These are phyloP conservation scores for Hybos culiciformis DNA, from an alignment of 2,888 invertebrate genomes.

Conservation along the genomic window DNA sequence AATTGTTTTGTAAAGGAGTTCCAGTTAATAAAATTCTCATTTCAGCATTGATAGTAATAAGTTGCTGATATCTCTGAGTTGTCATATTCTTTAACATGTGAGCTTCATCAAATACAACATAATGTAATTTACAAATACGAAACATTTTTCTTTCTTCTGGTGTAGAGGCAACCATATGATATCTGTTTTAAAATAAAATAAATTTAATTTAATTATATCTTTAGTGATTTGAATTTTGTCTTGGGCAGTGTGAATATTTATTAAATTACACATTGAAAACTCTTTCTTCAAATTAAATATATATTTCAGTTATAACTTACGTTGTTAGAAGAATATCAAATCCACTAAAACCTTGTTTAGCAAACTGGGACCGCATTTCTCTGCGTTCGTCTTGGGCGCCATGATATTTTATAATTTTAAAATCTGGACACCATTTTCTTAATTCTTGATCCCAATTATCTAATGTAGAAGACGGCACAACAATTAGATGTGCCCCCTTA, in stretches of 20 bases:
- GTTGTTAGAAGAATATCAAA: slow-evolving; percentile 81
- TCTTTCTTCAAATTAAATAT: too few relatives aligned
- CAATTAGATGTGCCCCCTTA: slow-evolving; percentile 73
- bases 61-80: slow-evolving; percentile 75
- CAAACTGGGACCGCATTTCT: slow-evolving; percentile 59
- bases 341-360: slow-evolving; percentile 54
- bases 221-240: not conserved
- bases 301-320: slow-evolving; percentile 43
- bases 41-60: slow-evolving; percentile 77
- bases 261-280: too few relatives aligned
- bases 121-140: slow-evolving; percentile 76
- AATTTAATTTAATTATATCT: not conserved
- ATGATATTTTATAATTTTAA: slow-evolving; percentile 77
- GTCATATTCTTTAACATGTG: slow-evolving; percentile 98
- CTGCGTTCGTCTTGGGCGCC: slow-evolving; percentile 76
- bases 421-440: slow-evolving; percentile 58
- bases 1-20: slow-evolving; percentile 91
- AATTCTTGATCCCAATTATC: slow-evolving; percentile 79
- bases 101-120: slow-evolving; percentile 92
- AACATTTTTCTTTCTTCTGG: slow-evolving; percentile 85
- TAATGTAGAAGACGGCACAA: slow-evolving; percentile 93
- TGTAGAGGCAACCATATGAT: slow-evolving; percentile 47
- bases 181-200: slow-evolving; percentile 18
- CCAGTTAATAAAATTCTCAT: slow-evolving; percentile 83
- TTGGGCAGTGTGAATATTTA: too few relatives aligned